Evolutionary conservation across 1,140 invertebrate genomes (phyloP).

Genomic region (Propsilocerus akamusi): DNA sequence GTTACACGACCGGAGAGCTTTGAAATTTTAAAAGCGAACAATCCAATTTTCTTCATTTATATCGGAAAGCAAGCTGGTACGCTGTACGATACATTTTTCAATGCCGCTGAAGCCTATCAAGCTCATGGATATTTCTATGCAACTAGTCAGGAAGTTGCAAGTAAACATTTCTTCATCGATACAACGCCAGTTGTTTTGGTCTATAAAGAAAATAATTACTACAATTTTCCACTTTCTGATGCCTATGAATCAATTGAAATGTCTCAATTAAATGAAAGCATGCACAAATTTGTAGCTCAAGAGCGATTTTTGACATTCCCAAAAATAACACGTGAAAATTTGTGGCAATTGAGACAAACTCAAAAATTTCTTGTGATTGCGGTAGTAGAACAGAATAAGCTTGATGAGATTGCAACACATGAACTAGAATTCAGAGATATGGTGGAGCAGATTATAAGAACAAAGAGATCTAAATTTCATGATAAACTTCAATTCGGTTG

Average conservation of each 20-base stretch:
- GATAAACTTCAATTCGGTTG: conserved; percentile 83
- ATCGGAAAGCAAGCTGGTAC: conserved; percentile 53
- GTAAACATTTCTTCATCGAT: conserved; percentile 42
- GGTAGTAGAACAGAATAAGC: conserved; percentile 73
- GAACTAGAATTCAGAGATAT: conserved; percentile 72
- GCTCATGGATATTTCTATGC: conserved; percentile 66
- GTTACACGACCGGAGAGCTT: conserved; percentile 60
- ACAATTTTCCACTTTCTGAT: conserved; percentile 43
- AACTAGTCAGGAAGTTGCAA: conserved; percentile 42
- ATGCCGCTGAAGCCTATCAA: conserved; percentile 57
- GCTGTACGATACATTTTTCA: conserved; percentile 62
- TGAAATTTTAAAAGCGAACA: conserved; percentile 48
- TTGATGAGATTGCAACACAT: conserved; percentile 57
- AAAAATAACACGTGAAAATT: conserved; percentile 60
- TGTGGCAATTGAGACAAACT: conserved; percentile 65
- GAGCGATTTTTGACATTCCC: conserved; percentile 84
- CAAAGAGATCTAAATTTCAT: conserved; percentile 58
- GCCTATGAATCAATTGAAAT: conserved; percentile 28
- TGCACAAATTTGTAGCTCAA: conserved; percentile 72
- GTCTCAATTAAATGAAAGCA: conserved; percentile 38
- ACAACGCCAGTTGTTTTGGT: conserved; percentile 57
- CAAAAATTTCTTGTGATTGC: conserved; percentile 72
- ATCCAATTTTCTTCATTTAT: conserved; percentile 75
- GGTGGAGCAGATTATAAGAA: conserved; percentile 63
- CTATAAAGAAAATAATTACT: conserved; percentile 60